These are phyloP conservation scores for Montipora sp. DNA, from an alignment of 64 coral and sea anemone species.

Conservation along the genomic window DNA sequence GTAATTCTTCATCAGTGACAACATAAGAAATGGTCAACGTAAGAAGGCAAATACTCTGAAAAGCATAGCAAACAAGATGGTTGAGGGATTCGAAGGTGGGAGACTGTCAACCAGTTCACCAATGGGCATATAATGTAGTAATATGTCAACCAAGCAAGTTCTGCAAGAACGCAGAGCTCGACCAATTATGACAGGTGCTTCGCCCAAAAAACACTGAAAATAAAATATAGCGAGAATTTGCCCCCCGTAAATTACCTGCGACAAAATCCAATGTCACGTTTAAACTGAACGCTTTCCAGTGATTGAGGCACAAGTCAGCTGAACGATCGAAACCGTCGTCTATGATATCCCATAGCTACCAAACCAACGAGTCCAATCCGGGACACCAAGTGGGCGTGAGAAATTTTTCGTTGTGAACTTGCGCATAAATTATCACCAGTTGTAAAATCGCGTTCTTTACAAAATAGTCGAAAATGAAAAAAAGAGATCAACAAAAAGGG, in stretches of 20 bases:
- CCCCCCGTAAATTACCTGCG: background rate
- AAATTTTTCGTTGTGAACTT: background rate
- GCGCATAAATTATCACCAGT: slow-evolving; percentile 2
- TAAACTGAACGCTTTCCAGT: background rate
- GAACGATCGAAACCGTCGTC: background rate
- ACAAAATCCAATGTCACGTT: background rate
- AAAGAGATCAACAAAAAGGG: background rate
- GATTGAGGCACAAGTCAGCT: background rate
- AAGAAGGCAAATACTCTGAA: slow-evolving; percentile 41
- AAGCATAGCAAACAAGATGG: slow-evolving; percentile 17
- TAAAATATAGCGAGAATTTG: too few relatives aligned
- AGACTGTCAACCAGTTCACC: background rate
- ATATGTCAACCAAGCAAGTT: background rate
- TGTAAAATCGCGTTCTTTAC: background rate
- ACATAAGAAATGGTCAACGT: background rate
- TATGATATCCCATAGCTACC: too few relatives aligned
- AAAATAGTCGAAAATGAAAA: background rate
- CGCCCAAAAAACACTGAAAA: background rate
- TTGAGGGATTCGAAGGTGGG: background rate
- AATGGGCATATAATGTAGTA: too few relatives aligned
- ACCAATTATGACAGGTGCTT: too few relatives aligned
- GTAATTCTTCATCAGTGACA: background rate
- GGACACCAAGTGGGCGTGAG: slow-evolving; percentile 39
- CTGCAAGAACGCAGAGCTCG: background rate
- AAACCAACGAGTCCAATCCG: background rate